Evolutionary conservation across 2,113 vertebrate species (phyloP).

Genomic region (Rhinoptilus africanus): DNA sequence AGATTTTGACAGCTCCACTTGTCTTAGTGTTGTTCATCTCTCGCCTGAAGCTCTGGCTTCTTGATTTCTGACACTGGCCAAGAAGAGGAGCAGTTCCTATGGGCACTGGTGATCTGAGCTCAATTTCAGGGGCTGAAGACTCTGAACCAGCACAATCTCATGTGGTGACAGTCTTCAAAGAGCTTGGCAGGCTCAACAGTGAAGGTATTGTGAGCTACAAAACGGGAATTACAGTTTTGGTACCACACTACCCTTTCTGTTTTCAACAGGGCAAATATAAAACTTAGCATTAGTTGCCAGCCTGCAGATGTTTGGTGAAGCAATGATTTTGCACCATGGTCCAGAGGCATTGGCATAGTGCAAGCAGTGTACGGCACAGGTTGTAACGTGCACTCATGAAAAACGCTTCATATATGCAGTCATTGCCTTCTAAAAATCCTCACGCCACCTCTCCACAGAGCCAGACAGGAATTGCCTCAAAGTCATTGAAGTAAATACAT

Average conservation of each 20-base stretch:
- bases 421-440: neutral
- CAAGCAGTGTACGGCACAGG: neutral
- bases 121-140: neutral
- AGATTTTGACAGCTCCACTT: neutral
- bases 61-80: neutral
- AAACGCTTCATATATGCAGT: neutral
- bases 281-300: neutral
- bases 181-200: neutral
- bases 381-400: neutral
- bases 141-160: neutral
- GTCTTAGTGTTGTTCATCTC: neutral
- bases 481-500: neutral
- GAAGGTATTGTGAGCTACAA: neutral
- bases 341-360: neutral
- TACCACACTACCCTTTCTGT: neutral
- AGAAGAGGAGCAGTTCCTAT: neutral
- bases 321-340: neutral
- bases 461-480: neutral
- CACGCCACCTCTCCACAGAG: fast-evolving
- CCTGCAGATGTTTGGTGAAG: neutral
- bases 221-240: neutral
- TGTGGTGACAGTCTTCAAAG: neutral
- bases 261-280: neutral
- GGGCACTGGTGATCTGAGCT: neutral
- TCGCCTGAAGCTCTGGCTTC: neutral